These are phyloP conservation scores for Sarcophaga subvicina DNA, from an alignment of 2,888 invertebrate genomes.

Conservation along the genomic window DNA sequence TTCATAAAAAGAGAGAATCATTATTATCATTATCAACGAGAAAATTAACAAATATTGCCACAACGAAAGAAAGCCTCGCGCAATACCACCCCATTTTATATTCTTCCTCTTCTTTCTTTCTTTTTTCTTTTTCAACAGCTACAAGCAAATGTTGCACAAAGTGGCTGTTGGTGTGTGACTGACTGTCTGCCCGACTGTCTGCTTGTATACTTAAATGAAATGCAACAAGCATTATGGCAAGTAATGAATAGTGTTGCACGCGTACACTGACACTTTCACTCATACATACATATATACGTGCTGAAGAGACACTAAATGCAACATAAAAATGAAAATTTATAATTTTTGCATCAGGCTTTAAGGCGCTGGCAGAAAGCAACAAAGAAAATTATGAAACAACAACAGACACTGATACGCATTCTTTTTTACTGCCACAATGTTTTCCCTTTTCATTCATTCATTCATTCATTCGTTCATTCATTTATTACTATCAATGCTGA, in stretches of 20 bases:
- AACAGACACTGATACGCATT: not conserved
- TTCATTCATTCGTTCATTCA: not conserved
- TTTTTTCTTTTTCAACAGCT: no score
- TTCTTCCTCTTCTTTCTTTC: no score
- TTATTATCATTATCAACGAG: constrained; percentile 45
- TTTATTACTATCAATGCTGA: not conserved
- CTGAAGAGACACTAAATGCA: not conserved
- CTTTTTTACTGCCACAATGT: not conserved
- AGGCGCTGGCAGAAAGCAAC: not conserved
- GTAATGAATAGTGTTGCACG: not conserved
- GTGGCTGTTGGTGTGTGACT: not conserved
- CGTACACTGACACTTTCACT: no score
- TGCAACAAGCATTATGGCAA: not conserved
- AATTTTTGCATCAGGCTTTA: not conserved
- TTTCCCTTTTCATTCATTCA: not conserved
- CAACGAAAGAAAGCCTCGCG: constrained; percentile 16
- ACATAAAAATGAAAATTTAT: not conserved
- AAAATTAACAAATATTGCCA: constrained; percentile 52
- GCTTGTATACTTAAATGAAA: not conserved
- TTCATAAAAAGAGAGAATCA: constrained; percentile 14
- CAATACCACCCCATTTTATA: not conserved
- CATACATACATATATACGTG: not conserved
- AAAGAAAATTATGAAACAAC: not conserved
- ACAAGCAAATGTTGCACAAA: not conserved
- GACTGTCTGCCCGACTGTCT: not conserved